Percentiles rank a stretch among this genome's conserved stretches.
These are phyloP conservation scores for Tanytarsus gracilentus DNA, from an alignment of 2,888 invertebrate genomes.

Conservation along the genomic window DNA sequence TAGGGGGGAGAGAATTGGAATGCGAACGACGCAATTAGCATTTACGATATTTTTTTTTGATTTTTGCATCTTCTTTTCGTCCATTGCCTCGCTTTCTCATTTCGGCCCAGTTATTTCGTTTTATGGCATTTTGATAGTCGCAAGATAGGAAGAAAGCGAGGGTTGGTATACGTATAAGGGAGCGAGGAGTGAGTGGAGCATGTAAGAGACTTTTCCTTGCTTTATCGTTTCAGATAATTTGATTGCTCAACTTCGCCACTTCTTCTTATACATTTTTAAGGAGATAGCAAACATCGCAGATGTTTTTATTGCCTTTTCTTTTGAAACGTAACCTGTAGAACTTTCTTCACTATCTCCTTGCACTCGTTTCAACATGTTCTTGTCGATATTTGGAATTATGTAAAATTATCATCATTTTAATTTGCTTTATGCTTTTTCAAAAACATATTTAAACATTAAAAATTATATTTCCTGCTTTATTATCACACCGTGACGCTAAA, in stretches of 20 bases:
- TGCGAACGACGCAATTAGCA: constrained; percentile 16
- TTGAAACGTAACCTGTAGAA: constrained; percentile 5
- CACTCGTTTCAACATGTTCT: not conserved
- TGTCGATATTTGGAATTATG: not conserved
- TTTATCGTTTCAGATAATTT: not conserved
- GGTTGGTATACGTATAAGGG: not conserved
- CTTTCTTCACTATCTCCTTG: not conserved
- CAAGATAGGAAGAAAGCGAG: not conserved
- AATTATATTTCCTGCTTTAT: not conserved
- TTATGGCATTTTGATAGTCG: constrained; percentile 15
- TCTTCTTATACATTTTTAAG: not conserved
- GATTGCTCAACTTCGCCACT: not conserved
- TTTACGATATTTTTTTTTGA: constrained; percentile 5
- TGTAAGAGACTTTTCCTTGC: not conserved
- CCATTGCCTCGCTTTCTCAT: not conserved
- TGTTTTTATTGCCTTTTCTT: constrained; percentile 1
- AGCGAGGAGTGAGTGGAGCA: not conserved
- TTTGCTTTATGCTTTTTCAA: not conserved
- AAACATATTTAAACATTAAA: not conserved
- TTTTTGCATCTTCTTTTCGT: constrained; percentile 6
- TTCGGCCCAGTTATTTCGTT: not conserved
- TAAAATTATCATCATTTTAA: not conserved
- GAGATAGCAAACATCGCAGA: not conserved
- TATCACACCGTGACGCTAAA: not conserved
- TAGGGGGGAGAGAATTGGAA: not conserved